A percentile compares a stretch with the other conserved stretches of the same genome.
These are phyloP conservation scores for Turritopsis dohrnii DNA, from an alignment of 30 jellyfish, hydroid and myxozoan species.

Conservation along the genomic window DNA sequence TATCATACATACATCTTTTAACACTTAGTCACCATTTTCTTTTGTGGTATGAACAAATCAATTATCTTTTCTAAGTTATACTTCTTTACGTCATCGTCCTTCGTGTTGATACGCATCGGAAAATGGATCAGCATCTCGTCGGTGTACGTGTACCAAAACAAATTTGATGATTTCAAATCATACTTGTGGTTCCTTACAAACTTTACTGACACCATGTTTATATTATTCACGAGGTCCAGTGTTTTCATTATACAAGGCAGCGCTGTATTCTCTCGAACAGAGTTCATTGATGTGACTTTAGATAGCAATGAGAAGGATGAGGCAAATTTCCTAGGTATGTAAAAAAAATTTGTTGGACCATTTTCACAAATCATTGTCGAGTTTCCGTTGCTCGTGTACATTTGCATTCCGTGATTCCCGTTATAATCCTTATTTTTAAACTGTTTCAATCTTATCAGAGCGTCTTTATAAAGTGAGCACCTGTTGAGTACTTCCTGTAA, in stretches of 20 bases:
- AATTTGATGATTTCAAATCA: not conserved
- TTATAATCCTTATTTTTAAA: not conserved
- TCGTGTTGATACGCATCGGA: not conserved
- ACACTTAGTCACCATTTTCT: not conserved
- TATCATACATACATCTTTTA: not conserved
- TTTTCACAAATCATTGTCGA: not conserved
- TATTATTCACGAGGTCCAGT: not conserved
- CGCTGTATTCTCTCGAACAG: not conserved
- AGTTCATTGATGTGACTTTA: not conserved
- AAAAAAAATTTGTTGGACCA: conserved; percentile 1
- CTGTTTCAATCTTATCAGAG: not conserved
- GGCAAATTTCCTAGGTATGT: not conserved
- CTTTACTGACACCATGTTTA: not conserved
- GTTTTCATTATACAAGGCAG: not conserved
- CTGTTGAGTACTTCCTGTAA: not conserved
- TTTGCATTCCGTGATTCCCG: conserved; percentile 27
- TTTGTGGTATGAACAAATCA: not conserved
- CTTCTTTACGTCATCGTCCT: not conserved
- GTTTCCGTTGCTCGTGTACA: not conserved
- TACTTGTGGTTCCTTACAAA: not conserved
- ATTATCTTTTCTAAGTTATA: not conserved
- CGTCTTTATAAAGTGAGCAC: not conserved
- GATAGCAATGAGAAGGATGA: not conserved
- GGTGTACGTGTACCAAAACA: not conserved
- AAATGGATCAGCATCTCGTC: not conserved